Percentiles rank a stretch among this genome's conserved stretches.
Conservation (phyloP, 2,888 invertebrate species). For the Drosophila mayaguana region DNA sequence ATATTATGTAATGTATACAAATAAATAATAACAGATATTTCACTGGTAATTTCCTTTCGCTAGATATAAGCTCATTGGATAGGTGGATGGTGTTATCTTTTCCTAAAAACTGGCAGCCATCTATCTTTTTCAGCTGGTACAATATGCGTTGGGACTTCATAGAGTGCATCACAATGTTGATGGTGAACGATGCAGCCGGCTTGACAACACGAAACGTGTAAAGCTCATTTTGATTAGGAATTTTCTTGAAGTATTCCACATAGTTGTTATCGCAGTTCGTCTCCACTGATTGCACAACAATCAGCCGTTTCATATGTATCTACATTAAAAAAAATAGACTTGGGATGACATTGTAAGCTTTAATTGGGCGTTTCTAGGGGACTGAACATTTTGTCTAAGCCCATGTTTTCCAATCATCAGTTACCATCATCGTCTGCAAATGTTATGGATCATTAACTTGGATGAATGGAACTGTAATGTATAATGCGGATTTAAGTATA, state of each 20-base stretch:
- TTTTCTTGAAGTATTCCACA: slow-evolving; percentile 34
- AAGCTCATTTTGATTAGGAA: not conserved
- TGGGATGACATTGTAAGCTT: not conserved
- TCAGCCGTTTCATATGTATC: slow-evolving; percentile 12
- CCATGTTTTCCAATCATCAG: not conserved
- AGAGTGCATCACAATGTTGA: slow-evolving; percentile 17
- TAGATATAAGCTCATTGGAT: too few species aligned
- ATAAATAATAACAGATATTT: too few species aligned
- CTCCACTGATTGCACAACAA: slow-evolving; percentile 11
- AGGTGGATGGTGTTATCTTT: not conserved
- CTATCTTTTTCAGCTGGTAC: slow-evolving; percentile 23
- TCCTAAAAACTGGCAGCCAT: slow-evolving; percentile 49
- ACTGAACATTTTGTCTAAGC: not conserved
- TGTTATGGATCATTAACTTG: too few species aligned
- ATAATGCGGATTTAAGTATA: too few species aligned
- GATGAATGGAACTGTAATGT: too few species aligned
- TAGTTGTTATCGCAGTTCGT: slow-evolving; percentile 38
- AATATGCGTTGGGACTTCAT: slow-evolving; percentile 15
- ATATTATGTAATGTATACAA: too few species aligned
- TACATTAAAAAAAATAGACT: too few species aligned
- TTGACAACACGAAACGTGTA: slow-evolving; percentile 36
- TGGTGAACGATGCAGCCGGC: not conserved
- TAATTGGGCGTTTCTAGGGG: not conserved
- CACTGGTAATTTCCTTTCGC: too few species aligned
- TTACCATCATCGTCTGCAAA: too few species aligned